A percentile compares a stretch with the other conserved stretches of the same genome.
These are phyloP conservation scores for Choloepus hoffmanni DNA, from an alignment of 2,113 vertebrate species.

Conservation along the genomic window DNA sequence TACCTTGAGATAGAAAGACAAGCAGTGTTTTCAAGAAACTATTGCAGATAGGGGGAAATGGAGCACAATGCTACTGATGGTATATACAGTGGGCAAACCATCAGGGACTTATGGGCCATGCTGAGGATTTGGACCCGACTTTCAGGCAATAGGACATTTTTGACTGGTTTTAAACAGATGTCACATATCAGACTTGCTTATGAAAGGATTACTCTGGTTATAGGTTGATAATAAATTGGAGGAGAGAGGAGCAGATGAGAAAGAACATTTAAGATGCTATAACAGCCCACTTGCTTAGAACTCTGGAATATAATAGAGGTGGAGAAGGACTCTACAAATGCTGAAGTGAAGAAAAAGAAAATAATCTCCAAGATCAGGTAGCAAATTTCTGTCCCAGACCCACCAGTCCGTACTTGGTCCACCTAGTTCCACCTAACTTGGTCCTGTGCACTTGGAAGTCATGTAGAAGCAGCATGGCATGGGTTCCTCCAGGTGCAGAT, in stretches of 20 bases:
- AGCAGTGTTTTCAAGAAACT: background rate
- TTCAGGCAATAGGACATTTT: background rate
- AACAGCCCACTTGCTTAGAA: background rate
- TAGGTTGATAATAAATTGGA: background rate
- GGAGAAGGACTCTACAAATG: too few relatives aligned
- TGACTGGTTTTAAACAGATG: background rate
- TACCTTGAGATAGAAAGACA: background rate
- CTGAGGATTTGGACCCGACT: background rate
- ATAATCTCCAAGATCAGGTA: too few relatives aligned
- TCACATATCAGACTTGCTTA: background rate
- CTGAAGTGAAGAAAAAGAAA: too few relatives aligned
- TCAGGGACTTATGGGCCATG: background rate
- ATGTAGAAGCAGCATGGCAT: too few relatives aligned
- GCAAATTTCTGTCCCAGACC: too few relatives aligned
- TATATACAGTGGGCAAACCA: background rate
- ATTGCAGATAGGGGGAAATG: background rate
- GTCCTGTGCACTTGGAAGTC: too few relatives aligned
- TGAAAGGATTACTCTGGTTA: background rate
- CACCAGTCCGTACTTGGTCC: too few relatives aligned
- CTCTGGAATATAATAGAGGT: too few relatives aligned
- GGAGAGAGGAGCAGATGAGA: background rate
- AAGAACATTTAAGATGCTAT: background rate
- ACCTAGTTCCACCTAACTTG: too few relatives aligned
- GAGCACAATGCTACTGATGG: background rate
- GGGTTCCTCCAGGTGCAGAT: too few relatives aligned